Evolutionary conservation across 2,888 invertebrate species (phyloP), one percentile per base, ranked within the genome.

Genomic region (Nomada lathburiana): DNA sequence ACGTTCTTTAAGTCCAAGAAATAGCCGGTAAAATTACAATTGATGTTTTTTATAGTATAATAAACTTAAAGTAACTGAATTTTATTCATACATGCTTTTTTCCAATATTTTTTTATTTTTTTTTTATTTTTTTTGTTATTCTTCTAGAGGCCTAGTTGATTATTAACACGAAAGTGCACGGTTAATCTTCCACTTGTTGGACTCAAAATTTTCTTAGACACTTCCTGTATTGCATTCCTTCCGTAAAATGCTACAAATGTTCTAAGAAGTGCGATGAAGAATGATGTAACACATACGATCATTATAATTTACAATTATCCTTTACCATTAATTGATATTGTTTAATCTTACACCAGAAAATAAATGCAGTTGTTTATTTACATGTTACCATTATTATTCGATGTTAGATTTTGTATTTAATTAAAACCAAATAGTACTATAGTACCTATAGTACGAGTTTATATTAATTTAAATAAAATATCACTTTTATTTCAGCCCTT

Each of bases 61-160:
- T 64, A 18, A 9, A 42, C 57, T 67, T 59, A n/a, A 64, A 60
- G 44, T 76, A 65, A 65, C 44, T 16, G 20, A 52, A 52, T 5
- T 16, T 42, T 44, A 65, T 63, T n/a, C 44, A 50, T 57, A 18
- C 26, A 11, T 36, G 36, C 0, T 36, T 23, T 16, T 47, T 63
- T 69, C 50, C 53, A 63, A 79, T 47, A 16, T 47, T 47, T 47
- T 47, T 47, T 47, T 16, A 47, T 13, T 16, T 47, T 47, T 47
- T 16, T 47, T 47, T 47, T 47, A 16, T 47, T 47, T 47, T 16
- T 47, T 47, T 47, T 36, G 7, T 74, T 80, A 65, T 83, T 82
- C 44, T 92, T 91, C 68, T 89, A 93, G 93, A 84, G 92, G 93
- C 82, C 91, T 93, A 88, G 93, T 93, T 74, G 93, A 93, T 88